Base-by-base conservation (phyloP, 2,888 invertebrate genomes). In the Lochmaea capreae region DNA sequence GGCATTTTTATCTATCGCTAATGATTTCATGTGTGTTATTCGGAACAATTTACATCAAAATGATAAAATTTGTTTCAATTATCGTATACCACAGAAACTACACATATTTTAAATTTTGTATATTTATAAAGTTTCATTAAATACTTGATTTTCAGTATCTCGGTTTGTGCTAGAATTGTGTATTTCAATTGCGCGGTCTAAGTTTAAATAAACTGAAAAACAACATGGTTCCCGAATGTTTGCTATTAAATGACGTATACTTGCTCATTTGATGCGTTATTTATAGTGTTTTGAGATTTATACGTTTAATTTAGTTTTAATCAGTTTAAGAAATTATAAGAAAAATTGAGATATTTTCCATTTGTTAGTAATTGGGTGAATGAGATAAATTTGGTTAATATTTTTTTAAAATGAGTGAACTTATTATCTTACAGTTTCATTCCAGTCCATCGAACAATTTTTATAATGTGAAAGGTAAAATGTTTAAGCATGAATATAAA, bases 371-470 rank as follows among this genome's bases (percentile, higher is more conserved):
- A 43, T 59, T 12, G 9, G 26, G 10, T 42, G 10, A 59, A 42
- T 42, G 33, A 14, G n/a, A 46, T 39, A 61, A 69, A 49, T 69
- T 61, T 62, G 69, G 62, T 69, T 69, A 42, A 62, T 10, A 49
- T 49, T 61, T 68, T 54, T 22, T 58, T 54, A 43, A 22, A 43
- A 42, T 57, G 43, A 62, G 52, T 59, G 42, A 62, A 69, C 49
- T n/a, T 39, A 26, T 62, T 16, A 39, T 58, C 5, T 58, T 22
- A 46, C 46, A 69, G 58, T 16, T 71, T 42, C 26, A 67, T 66
- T 46, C 18, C 42, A 39, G 70, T 70, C 73, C 66, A 59, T 43
- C 66, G 73, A 73, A 70, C 73, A 73, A 70, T 70, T 69, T 72
- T 61, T 73, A 69, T 66, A 39, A 72, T 42, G 18, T 46, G 5